Evolutionary conservation across 2,888 invertebrate species (phyloP).

Genomic region (Drosophila fulvimacula): DNA sequence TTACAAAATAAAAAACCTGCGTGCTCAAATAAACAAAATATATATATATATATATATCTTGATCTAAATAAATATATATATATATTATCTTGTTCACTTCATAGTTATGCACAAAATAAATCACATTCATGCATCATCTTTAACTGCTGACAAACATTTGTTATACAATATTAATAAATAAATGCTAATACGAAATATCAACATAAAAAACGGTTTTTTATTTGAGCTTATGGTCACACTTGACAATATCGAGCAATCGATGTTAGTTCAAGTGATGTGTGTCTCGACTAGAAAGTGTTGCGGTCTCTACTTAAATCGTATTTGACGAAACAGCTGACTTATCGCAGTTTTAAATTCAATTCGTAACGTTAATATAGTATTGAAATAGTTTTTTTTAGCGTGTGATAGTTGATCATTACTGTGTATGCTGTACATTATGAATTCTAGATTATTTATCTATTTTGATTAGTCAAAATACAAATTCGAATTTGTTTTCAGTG

Average conservation of each 20-base stretch:
- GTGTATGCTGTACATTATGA: background rate
- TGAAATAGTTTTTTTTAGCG: too few species aligned
- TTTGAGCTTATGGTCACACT: slow-evolving; percentile 27
- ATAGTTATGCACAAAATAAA: slow-evolving; percentile 11
- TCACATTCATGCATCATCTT: slow-evolving; percentile 15
- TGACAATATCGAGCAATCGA: slow-evolving; percentile 1
- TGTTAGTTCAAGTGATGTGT: slow-evolving; percentile 1
- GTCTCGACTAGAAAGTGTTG: slow-evolving; percentile 16
- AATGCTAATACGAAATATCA: slow-evolving; percentile 12
- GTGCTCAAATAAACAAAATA: slow-evolving; percentile 61
- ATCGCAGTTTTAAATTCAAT: background rate
- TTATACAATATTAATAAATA: slow-evolving; percentile 20
- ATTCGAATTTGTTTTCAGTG: background rate
- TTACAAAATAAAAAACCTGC: slow-evolving; percentile 34
- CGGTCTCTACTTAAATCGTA: slow-evolving; percentile 3
- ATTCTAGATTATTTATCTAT: background rate
- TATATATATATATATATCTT: slow-evolving; percentile 13
- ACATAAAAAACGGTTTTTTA: slow-evolving; percentile 16
- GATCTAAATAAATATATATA: slow-evolving; percentile 4
- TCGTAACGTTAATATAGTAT: too few species aligned
- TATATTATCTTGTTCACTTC: slow-evolving; percentile 21
- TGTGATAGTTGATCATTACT: too few species aligned
- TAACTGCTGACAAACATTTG: slow-evolving; percentile 22
- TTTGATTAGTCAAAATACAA: background rate
- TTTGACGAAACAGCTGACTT: slow-evolving; percentile 7